phyloP scores from a whole-genome alignment of 2,888 invertebrate genomes.

The Polydesmus complanatus region DNA sequence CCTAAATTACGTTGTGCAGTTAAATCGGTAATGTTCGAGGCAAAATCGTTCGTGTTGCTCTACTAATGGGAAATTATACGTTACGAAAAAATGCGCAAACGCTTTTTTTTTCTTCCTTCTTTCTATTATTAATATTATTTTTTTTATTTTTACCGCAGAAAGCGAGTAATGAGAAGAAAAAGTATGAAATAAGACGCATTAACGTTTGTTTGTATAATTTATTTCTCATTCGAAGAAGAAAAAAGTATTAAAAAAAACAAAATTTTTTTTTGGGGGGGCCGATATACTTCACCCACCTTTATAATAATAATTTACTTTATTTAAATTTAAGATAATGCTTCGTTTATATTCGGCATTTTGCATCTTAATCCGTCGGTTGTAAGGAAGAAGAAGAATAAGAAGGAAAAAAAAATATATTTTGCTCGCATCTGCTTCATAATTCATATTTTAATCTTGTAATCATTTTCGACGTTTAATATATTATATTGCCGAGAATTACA shows the following conservation, averaged over 20 bases:
- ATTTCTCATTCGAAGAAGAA: not conserved
- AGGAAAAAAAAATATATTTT: not conserved
- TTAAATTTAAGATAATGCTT: not conserved
- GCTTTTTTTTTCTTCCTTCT: too few species aligned
- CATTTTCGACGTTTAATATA: not conserved
- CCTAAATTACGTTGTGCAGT: too few species aligned
- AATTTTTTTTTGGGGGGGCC: not conserved
- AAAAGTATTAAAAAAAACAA: not conserved
- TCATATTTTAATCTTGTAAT: not conserved
- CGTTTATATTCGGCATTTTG: not conserved
- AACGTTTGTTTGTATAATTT: not conserved
- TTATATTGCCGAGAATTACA: not conserved
- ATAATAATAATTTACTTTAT: not conserved
- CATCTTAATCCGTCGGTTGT: not conserved
- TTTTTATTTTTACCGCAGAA: too few species aligned
- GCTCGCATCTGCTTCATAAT: not conserved
- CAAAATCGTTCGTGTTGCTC: not conserved
- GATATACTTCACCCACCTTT: not conserved
- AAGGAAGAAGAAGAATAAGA: too few species aligned
- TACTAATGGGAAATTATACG: not conserved
- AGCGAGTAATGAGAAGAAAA: not conserved
- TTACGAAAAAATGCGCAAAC: too few species aligned
- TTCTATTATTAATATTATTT: too few species aligned
- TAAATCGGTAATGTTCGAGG: not conserved
- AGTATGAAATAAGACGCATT: not conserved